Evolutionary conservation across 2,888 invertebrate genomes (phyloP).

Genomic region (Chymomyza caudatula): DNA sequence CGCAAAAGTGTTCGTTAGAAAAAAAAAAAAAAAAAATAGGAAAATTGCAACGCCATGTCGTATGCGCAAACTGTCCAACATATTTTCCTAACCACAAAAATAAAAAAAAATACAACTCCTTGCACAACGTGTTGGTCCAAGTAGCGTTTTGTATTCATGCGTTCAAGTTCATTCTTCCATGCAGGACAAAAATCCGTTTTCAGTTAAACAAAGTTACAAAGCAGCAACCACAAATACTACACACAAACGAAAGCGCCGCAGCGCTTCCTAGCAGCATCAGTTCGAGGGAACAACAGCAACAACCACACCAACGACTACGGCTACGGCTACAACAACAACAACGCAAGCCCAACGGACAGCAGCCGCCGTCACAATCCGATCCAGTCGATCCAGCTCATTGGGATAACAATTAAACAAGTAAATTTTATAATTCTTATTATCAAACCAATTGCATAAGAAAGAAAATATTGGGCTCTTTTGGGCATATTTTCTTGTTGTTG

Average conservation of each 20-base stretch:
- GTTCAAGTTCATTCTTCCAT: conserved; percentile 77
- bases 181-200: conserved; percentile 74
- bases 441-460: conserved; percentile 34
- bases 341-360: conserved; percentile 2
- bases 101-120: conserved; percentile 45
- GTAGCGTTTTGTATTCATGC: conserved; percentile 75
- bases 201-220: conserved; percentile 56
- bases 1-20: conserved; percentile 20
- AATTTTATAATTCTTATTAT: conserved; percentile 64
- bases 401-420: conserved; percentile 65
- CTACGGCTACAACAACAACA: conserved; percentile 10
- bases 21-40: conserved; percentile 2
- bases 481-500: conserved; percentile 29
- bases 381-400: conserved; percentile 26
- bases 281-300: not conserved
- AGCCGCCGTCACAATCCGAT: not conserved
- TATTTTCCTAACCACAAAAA: conserved; percentile 44
- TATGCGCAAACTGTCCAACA: conserved; percentile 10
- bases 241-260: conserved; percentile 38
- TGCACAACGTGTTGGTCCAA: conserved; percentile 66
- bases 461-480: conserved; percentile 4
- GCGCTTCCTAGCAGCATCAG: conserved; percentile 19
- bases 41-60: conserved; percentile 11
- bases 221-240: conserved; percentile 35
- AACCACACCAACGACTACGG: not conserved